These are phyloP conservation scores for Creontiades dilutus DNA, from an alignment of 2,888 invertebrate species.

Conservation along the genomic window DNA sequence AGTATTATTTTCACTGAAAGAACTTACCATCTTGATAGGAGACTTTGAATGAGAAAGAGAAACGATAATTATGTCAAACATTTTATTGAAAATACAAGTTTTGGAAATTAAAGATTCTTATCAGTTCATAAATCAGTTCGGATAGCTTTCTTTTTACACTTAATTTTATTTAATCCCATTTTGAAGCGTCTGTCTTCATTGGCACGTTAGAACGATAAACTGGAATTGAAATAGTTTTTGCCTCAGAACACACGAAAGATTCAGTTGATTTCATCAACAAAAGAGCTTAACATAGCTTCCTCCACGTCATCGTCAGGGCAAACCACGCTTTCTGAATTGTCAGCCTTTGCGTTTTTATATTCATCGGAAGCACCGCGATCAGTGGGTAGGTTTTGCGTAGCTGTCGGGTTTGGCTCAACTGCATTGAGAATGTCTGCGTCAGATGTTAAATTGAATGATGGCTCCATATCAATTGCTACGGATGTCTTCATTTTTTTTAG, in stretches of 20 bases:
- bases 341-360: background rate
- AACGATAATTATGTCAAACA: too few relatives aligned
- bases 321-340: background rate
- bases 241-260: background rate
- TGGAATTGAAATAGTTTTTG: background rate
- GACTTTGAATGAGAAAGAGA: too few relatives aligned
- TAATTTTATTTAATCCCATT: background rate
- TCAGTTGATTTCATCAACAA: slow-evolving; percentile 71
- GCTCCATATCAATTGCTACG: background rate
- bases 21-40: too few relatives aligned
- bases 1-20: too few relatives aligned
- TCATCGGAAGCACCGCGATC: background rate
- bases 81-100: too few relatives aligned
- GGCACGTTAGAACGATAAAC: background rate
- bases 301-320: slow-evolving; percentile 29
- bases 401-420: too few relatives aligned
- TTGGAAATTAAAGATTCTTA: too few relatives aligned
- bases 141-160: background rate
- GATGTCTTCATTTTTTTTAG: background rate
- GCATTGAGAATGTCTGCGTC: background rate
- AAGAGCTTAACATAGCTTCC: slow-evolving; percentile 71
- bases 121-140: too few relatives aligned
- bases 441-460: background rate
- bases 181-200: background rate
- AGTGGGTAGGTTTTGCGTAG: background rate